Percentiles rank a stretch among this genome's conserved stretches.
phyloP scores from a whole-genome alignment of 2,113 vertebrate species.

The Oreocharis arfaki region DNA sequence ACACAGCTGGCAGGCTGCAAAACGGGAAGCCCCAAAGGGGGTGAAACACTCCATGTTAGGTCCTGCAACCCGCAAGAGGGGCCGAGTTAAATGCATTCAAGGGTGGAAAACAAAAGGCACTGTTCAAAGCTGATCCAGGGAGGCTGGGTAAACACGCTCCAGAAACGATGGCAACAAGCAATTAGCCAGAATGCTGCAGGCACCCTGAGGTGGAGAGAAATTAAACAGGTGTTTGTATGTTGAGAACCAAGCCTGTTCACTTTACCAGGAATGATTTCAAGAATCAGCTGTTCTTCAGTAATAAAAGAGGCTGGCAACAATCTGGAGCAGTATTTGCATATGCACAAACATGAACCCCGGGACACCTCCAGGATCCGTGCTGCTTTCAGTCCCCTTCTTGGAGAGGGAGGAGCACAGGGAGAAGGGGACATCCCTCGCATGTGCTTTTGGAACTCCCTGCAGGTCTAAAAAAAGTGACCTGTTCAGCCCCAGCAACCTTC shows the following conservation, averaged over 20 bases:
- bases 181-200: slow-evolving; percentile 4
- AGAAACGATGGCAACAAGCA: slow-evolving; percentile 35
- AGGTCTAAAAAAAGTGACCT: background rate
- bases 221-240: slow-evolving; percentile 25
- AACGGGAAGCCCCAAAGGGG: background rate
- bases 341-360: background rate
- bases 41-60: background rate
- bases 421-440: background rate
- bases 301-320: slow-evolving; percentile 6
- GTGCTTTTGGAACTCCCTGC: background rate
- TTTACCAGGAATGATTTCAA: slow-evolving; percentile 30
- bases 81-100: background rate
- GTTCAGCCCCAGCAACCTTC: background rate
- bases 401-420: background rate
- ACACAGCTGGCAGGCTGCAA: background rate
- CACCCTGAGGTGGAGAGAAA: slow-evolving; percentile 47
- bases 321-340: background rate
- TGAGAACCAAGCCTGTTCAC: background rate
- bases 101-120: slow-evolving; percentile 23
- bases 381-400: background rate
- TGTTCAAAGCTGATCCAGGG: slow-evolving; percentile 3
- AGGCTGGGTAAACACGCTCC: background rate
- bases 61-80: background rate
- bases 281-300: slow-evolving; percentile 29
- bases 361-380: background rate